Percentiles rank a stretch among this genome's conserved stretches.
phyloP scores from a whole-genome alignment of 2,797 vertebrate genomes.

The Okamejei kenojei region DNA sequence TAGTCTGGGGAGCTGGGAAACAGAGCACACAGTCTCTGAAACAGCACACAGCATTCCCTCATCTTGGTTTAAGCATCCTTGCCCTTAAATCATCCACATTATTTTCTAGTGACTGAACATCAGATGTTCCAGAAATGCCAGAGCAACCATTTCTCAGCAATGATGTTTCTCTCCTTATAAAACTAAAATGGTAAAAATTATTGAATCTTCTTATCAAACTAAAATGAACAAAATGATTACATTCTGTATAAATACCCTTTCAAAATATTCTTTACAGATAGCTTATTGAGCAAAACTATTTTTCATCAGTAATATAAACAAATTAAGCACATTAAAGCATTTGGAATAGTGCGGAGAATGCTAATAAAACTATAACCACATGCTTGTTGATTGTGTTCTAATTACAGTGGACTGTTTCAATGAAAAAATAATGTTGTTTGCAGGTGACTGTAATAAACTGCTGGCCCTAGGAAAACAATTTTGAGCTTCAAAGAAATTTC shows the following conservation, averaged over 20 bases:
- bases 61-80: too few species aligned
- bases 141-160: not conserved
- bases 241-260: not conserved
- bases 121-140: not conserved
- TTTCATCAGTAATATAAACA: not conserved
- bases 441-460: conserved; percentile 33
- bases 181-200: not conserved
- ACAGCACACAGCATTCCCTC: too few species aligned
- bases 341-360: not conserved
- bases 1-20: too few species aligned
- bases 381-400: conserved; percentile 26
- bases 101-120: too few species aligned
- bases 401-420: conserved; percentile 23
- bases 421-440: conserved; percentile 27
- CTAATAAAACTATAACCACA: not conserved
- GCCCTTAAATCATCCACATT: too few species aligned
- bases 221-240: not conserved
- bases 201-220: not conserved
- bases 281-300: not conserved
- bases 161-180: not conserved
- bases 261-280: not conserved
- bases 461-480: conserved; percentile 30
- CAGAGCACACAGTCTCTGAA: too few species aligned
- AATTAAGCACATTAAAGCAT: not conserved
- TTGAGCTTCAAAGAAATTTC: conserved; percentile 34